phyloP scores from a whole-genome alignment of 2,888 invertebrate genomes.

The Watsonalla cultraria region DNA sequence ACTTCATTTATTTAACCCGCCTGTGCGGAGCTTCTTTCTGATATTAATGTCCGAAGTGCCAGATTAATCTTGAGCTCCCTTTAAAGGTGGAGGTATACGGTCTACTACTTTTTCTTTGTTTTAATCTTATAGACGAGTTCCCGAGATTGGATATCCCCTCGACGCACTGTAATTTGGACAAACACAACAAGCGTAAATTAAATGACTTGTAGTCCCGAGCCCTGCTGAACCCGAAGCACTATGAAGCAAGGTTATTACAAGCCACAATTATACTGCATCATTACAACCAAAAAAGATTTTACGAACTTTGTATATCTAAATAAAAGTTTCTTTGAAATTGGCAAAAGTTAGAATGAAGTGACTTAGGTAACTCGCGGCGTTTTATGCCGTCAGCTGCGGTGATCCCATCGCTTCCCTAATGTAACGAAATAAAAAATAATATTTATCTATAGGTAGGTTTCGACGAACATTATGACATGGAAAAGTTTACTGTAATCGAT shows the following conservation, averaged over 20 bases:
- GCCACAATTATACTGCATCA: constrained; percentile 49
- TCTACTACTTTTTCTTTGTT: constrained; percentile 23
- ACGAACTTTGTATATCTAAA: constrained; percentile 58
- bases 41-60: constrained; percentile 67
- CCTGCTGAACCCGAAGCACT: constrained; percentile 12
- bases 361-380: constrained; percentile 63
- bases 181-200: constrained; percentile 1
- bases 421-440: constrained; percentile 64
- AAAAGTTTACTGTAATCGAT: constrained; percentile 33
- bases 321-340: constrained; percentile 65
- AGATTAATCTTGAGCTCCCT: constrained; percentile 52
- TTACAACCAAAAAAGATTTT: constrained; percentile 55
- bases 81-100: constrained; percentile 29
- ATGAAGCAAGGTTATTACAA: constrained; percentile 41
- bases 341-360: constrained; percentile 72
- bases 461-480: constrained; percentile 38
- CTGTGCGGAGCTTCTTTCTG: constrained; percentile 60
- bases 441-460: constrained; percentile 52
- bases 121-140: constrained; percentile 29
- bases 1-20: constrained; percentile 77
- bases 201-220: constrained; percentile 8
- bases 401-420: constrained; percentile 67
- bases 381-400: constrained; percentile 68
- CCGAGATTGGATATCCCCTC: not conserved
- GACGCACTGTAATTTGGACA: not conserved